phyloP scores from a whole-genome alignment of 2,113 vertebrate genomes.

The Telmatochromis sp. region DNA sequence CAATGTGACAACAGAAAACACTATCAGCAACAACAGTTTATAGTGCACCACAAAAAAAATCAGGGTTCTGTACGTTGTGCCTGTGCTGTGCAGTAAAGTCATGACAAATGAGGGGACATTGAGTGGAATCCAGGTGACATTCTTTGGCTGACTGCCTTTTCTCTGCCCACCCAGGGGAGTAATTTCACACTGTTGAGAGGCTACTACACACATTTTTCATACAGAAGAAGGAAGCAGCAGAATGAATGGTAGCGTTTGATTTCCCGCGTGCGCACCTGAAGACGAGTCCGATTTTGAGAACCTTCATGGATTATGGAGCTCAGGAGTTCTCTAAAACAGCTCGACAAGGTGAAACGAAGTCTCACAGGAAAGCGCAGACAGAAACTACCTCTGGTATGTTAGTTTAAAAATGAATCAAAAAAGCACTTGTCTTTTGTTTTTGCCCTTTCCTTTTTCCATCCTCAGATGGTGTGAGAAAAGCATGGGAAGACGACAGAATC shows the following conservation, averaged over 20 bases:
- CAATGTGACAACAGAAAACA: slow-evolving; percentile 20
- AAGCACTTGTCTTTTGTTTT: slow-evolving; percentile 12
- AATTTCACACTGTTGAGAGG: slow-evolving; percentile 53
- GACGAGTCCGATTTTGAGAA: slow-evolving; percentile 40
- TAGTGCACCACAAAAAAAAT: background rate
- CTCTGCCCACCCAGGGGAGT: slow-evolving; percentile 57
- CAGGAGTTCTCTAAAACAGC: slow-evolving; percentile 10
- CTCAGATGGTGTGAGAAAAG: background rate
- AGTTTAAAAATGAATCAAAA: slow-evolving; percentile 4
- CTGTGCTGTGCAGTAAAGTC: slow-evolving; percentile 5
- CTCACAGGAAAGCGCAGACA: background rate
- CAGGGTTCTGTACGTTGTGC: slow-evolving; percentile 6
- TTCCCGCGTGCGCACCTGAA: slow-evolving; percentile 48
- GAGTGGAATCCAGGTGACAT: slow-evolving; percentile 54
- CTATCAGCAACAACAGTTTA: slow-evolving; percentile 28
- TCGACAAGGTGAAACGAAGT: slow-evolving; percentile 18
- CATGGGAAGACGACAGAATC: background rate
- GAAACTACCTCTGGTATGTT: slow-evolving; percentile 1
- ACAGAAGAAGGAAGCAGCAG: slow-evolving; percentile 32
- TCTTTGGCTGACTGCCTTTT: slow-evolving; percentile 55
- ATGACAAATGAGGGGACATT: slow-evolving; percentile 57
- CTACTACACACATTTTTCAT: slow-evolving; percentile 53
- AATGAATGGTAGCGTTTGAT: slow-evolving; percentile 52
- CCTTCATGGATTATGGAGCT: slow-evolving; percentile 33
- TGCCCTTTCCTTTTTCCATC: slow-evolving; percentile 1